Conservation (phyloP, 2,113 vertebrate species). For the Chauna torquata region DNA sequence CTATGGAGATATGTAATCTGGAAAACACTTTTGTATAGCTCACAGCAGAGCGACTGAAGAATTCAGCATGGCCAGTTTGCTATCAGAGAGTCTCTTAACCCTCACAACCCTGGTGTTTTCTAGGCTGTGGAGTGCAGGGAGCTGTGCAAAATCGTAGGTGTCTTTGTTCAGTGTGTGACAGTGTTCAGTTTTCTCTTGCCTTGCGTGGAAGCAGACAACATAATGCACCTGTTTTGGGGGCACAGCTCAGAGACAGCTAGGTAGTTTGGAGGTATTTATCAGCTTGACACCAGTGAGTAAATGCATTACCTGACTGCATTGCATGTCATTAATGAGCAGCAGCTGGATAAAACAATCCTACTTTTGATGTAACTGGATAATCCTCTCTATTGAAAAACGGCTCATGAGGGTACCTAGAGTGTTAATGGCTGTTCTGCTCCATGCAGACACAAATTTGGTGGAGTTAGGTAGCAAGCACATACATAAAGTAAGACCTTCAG, state of each 20-base stretch:
- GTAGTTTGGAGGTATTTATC: not conserved
- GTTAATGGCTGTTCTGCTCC: not conserved
- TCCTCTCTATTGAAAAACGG: not conserved
- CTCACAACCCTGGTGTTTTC: not conserved
- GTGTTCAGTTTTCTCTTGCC: not conserved
- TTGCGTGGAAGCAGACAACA: fast-evolving
- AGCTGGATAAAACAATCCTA: not conserved
- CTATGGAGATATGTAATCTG: constrained; percentile 46
- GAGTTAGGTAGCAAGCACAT: not conserved
- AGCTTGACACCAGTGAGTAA: not conserved
- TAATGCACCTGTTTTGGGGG: not conserved
- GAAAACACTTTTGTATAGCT: constrained; percentile 15
- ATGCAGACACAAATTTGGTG: not conserved
- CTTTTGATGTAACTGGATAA: not conserved
- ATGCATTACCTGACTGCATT: not conserved
- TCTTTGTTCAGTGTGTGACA: not conserved
- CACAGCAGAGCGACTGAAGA: not conserved
- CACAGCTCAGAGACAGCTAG: not conserved
- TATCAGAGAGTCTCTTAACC: constrained; percentile 29
- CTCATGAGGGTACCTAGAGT: not conserved
- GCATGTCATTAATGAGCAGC: not conserved
- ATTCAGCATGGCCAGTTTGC: not conserved
- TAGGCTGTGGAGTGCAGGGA: not conserved
- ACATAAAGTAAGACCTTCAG: not conserved
- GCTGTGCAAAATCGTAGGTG: not conserved